Evolutionary conservation across 2,113 vertebrate species (phyloP).

Genomic region (Ivindomyrus marchei): DNA sequence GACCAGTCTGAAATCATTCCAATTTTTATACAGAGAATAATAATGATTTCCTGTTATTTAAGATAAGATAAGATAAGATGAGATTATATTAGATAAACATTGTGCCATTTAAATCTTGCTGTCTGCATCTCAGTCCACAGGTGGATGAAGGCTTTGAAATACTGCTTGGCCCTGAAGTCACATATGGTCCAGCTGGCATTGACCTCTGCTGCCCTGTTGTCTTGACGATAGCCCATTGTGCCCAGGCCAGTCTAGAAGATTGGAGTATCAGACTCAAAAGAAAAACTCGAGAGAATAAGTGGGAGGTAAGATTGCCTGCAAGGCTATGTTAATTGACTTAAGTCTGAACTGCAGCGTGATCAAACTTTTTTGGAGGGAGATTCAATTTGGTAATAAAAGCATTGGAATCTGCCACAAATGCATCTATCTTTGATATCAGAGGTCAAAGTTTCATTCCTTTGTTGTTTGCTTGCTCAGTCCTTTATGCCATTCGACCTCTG

Average conservation of each 20-base stretch:
- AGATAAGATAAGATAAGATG: background rate
- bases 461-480: background rate
- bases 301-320: conserved; percentile 73
- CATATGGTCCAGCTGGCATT: conserved; percentile 77
- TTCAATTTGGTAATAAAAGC: background rate
- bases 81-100: background rate
- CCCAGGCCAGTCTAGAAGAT: conserved; percentile 67
- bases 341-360: background rate
- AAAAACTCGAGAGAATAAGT: conserved; percentile 72
- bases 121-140: conserved; percentile 53
- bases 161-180: conserved; percentile 79
- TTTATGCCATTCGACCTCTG: background rate
- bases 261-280: conserved; percentile 80
- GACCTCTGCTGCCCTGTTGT: conserved; percentile 72
- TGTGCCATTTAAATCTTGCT: background rate
- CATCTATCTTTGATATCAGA: background rate
- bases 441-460: background rate
- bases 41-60: background rate
- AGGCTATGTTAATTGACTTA: background rate
- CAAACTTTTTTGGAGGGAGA: background rate
- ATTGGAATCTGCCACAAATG: background rate
- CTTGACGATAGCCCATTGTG: conserved; percentile 81
- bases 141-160: conserved; percentile 72
- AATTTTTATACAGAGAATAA: background rate
- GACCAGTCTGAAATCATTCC: background rate